phyloP scores from a whole-genome alignment of 23 tunicate species.

The Phallusia fumigata region DNA sequence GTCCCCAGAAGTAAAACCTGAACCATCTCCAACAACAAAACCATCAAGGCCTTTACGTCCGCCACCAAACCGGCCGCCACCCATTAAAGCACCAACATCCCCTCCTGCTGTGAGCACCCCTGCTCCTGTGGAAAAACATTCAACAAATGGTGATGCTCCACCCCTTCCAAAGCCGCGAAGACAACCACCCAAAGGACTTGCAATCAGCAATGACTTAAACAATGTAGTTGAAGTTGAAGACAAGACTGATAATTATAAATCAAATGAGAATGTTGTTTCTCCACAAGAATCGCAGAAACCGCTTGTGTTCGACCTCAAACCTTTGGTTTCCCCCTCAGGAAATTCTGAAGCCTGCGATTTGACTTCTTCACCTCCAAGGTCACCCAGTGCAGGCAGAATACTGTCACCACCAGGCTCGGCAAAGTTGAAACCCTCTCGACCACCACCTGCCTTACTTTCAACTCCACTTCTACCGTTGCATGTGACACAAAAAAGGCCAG shows the following conservation, averaged over 20 bases:
- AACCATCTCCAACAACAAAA: constrained; percentile 18
- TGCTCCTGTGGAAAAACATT: background rate
- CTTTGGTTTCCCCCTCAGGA: no score
- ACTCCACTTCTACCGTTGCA: background rate
- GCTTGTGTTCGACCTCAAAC: background rate
- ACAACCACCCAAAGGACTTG: background rate
- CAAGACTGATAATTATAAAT: background rate
- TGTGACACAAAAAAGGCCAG: background rate
- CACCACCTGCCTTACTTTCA: constrained; percentile 18
- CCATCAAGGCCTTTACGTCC: constrained; percentile 49
- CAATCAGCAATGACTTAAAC: no score
- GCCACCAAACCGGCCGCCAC: constrained; percentile 22
- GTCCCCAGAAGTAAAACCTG: background rate
- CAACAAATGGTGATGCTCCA: constrained; percentile 3
- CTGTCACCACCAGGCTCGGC: background rate
- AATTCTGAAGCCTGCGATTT: background rate
- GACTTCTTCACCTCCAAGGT: background rate
- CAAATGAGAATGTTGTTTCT: background rate
- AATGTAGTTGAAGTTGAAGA: background rate
- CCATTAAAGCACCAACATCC: constrained; percentile 7
- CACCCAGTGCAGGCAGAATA: background rate
- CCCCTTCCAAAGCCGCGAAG: constrained; percentile 13
- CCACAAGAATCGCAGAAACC: background rate
- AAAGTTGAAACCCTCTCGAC: constrained; percentile 28
- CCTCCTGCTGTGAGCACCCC: background rate